Conservation (phyloP, 2,797 vertebrate species). For the Chaenodraco wilsoni region DNA sequence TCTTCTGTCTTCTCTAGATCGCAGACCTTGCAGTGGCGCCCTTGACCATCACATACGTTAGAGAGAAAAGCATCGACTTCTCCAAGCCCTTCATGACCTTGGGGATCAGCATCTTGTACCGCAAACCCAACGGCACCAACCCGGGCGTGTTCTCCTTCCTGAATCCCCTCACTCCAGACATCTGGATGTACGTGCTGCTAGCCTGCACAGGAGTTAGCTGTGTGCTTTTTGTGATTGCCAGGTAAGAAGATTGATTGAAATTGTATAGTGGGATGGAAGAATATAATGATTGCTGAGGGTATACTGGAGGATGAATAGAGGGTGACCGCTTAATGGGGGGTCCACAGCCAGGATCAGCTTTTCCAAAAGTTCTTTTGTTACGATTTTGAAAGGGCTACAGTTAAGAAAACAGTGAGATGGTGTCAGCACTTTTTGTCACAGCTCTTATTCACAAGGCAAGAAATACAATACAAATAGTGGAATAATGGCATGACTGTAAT, state of each 20-base stretch:
- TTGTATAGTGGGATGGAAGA: background rate
- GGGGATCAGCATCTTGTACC: constrained; percentile 96
- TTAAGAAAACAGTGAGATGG: background rate
- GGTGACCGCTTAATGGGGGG: background rate
- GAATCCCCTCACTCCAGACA: constrained; percentile 95
- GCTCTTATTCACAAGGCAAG: background rate
- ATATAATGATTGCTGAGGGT: background rate
- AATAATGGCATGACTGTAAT: constrained; percentile 11
- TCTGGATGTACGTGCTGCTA: constrained; percentile 98
- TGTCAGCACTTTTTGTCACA: background rate
- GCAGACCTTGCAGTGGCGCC: constrained; percentile 96
- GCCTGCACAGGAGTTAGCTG: constrained; percentile 98
- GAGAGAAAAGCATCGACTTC: constrained; percentile 94
- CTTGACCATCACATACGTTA: constrained; percentile 96
- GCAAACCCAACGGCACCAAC: constrained; percentile 97
- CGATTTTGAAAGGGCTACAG: background rate
- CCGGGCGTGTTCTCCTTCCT: constrained; percentile 97
- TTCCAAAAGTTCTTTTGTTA: background rate
- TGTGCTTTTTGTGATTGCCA: constrained; percentile 97
- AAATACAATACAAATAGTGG: background rate
- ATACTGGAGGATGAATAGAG: background rate
- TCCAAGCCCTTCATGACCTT: constrained; percentile 97
- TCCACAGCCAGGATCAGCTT: background rate
- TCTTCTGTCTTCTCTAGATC: constrained; percentile 79
- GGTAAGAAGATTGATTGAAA: constrained; percentile 80